Conservation (phyloP, 1,140 invertebrate genomes). For the Diuraphis noxia region DNA sequence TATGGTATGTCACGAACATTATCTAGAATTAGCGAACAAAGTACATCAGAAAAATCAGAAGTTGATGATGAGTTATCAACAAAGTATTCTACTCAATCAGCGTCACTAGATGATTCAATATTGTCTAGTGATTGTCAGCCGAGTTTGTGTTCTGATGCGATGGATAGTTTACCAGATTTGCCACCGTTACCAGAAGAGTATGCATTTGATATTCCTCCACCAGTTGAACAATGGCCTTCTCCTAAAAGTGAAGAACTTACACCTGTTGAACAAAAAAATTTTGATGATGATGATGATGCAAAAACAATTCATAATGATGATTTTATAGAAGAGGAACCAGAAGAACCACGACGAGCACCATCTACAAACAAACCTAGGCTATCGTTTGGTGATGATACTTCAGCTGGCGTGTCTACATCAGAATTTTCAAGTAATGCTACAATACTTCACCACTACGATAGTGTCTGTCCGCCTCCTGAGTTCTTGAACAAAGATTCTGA, state of each 20-base stretch:
- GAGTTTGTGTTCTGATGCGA: conserved; percentile 77
- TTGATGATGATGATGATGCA: conserved; percentile 56
- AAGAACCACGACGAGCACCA: background rate
- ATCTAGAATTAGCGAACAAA: conserved; percentile 82
- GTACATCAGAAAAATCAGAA: conserved; percentile 75
- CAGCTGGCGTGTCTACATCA: conserved; percentile 78
- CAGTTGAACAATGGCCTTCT: conserved; percentile 71
- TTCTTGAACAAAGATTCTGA: conserved; percentile 55
- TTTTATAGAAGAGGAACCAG: conserved; percentile 65
- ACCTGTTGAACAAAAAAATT: background rate
- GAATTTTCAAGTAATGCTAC: conserved; percentile 73
- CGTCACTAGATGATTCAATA: conserved; percentile 79
- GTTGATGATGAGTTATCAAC: conserved; percentile 79
- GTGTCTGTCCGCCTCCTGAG: conserved; percentile 29
- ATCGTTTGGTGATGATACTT: conserved; percentile 81
- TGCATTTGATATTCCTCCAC: conserved; percentile 58
- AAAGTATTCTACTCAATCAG: conserved; percentile 77
- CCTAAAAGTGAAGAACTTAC: conserved; percentile 63
- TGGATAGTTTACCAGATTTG: conserved; percentile 57
- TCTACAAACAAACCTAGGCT: conserved; percentile 65
- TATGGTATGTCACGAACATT: conserved; percentile 75
- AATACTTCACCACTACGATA: conserved; percentile 46
- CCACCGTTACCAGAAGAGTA: conserved; percentile 55
- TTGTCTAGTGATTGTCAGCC: conserved; percentile 81
- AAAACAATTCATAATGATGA: conserved; percentile 65